Evolutionary conservation across 1,140 invertebrate species (phyloP), one percentile per base, ranked within the genome.

Genomic region (Tetragonula clypearis): DNA sequence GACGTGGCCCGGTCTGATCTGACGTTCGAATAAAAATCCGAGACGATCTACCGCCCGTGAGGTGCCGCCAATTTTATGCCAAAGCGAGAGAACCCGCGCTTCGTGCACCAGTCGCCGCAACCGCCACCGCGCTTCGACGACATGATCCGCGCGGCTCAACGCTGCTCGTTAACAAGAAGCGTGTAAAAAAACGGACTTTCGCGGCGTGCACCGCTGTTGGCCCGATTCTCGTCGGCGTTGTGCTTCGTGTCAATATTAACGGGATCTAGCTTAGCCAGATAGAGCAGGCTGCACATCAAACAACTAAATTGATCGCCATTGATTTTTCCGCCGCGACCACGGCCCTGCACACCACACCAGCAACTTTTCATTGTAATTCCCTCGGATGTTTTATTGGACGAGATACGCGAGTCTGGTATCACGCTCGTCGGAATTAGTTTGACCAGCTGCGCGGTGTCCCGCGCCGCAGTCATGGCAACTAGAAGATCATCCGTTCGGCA

Each of bases 401-500:
- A 77, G 41, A 84, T 8, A 84, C 15, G 12, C 26, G 56, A 73
- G 69, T n/a, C 60, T 75, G 21, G 30, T 75, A 75, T 58, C 49
- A 72, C 53, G 15, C 60, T 56, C 35, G 17, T 30, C 71, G 21
- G 60, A 55, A 81, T 19, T 79, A 79, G 68, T 84, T 68, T 72
- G 82, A 82, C 80, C 72, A 71, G 74, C 79, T 30, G 65, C 71
- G 62, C 68, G 76, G 73, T 65, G 72, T 23, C 41, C 86, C 78
- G 68, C 86, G 86, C 85, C 84, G 88, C 89, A 90, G 88, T 92
- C 91, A 92, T 92, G 91, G 92, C 89, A 92, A 91, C 92, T 92
- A 78, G 71, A 88, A 84, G 91, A 92, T 91, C 86, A 62, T 88
- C 89, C 90, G 87, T 79, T 73, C 85, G 84, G 87, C 89, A 92